A percentile compares a stretch with the other conserved stretches of the same genome.
These are phyloP conservation scores for Novumbra hubbsi DNA, from an alignment of 2,797 vertebrate genomes.

Conservation along the genomic window DNA sequence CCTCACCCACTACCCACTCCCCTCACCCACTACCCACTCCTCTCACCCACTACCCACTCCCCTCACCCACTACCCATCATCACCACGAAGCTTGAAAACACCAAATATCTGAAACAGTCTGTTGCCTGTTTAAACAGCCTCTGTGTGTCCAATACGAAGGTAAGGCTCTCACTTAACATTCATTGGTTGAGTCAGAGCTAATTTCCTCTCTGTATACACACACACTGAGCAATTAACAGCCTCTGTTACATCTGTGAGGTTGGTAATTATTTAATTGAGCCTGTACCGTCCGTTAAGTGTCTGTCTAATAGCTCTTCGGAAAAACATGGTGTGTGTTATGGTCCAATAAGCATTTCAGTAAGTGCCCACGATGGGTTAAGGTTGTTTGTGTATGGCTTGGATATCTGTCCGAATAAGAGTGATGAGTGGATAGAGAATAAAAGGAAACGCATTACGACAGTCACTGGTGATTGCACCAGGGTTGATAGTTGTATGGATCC, in stretches of 20 bases:
- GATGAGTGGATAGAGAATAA: not conserved
- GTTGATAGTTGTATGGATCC: not conserved
- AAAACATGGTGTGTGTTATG: slow-evolving; percentile 13
- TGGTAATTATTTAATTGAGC: slow-evolving; percentile 26
- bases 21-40: too few relatives aligned
- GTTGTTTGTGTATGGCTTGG: not conserved
- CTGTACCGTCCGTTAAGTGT: slow-evolving; percentile 17
- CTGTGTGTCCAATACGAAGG: not conserved
- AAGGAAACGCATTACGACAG: not conserved
- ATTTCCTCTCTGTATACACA: slow-evolving; percentile 1
- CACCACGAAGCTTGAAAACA: too few relatives aligned
- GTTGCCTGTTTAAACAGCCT: not conserved
- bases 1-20: too few relatives aligned
- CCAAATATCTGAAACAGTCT: too few relatives aligned
- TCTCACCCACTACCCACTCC: too few relatives aligned
- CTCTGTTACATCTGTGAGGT: slow-evolving; percentile 12
- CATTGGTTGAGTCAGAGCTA: slow-evolving; percentile 5
- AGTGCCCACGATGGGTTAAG: not conserved
- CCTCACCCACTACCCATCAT: too few relatives aligned
- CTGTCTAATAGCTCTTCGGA: slow-evolving; percentile 22
- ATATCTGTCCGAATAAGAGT: not conserved
- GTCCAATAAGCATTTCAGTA: not conserved
- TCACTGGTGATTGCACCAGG: not conserved
- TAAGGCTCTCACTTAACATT: not conserved
- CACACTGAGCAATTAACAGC: slow-evolving; percentile 20